Evolutionary conservation across 2,113 vertebrate genomes (phyloP).

Genomic region (Eolophus roseicapilla): DNA sequence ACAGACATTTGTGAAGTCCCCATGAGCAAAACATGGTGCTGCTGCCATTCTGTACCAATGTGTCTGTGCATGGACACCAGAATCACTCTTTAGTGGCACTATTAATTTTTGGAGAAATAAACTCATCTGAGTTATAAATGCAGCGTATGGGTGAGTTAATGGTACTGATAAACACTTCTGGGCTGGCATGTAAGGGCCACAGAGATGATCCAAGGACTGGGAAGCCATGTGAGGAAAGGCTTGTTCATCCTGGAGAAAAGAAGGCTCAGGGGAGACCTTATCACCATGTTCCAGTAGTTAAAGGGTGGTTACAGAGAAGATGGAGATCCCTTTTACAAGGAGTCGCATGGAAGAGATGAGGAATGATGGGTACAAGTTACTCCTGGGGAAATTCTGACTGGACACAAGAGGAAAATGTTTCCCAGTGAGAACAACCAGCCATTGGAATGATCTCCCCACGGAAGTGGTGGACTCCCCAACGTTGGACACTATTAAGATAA

Average conservation of each 20-base stretch:
- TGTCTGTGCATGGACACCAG: background rate
- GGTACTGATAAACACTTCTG: background rate
- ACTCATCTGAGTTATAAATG: background rate
- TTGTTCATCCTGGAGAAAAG: background rate
- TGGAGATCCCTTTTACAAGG: background rate
- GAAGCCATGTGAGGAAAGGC: background rate
- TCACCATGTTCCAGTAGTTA: background rate
- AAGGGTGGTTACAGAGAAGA: background rate
- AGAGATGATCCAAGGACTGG: background rate
- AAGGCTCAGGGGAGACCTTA: background rate
- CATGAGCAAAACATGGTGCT: background rate
- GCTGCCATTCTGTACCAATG: background rate
- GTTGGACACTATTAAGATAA: background rate
- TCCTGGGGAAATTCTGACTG: background rate
- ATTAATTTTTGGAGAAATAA: background rate
- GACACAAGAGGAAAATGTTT: background rate
- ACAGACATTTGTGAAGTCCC: background rate
- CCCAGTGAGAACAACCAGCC: background rate
- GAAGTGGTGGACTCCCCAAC: background rate
- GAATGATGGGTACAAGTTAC: background rate
- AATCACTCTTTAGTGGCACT: background rate
- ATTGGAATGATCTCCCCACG: background rate
- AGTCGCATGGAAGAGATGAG: background rate
- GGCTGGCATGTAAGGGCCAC: background rate
- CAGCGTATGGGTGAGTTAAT: background rate